Conservation (phyloP, 2,113 vertebrate genomes). For the Anarhynchus alexandrinus region DNA sequence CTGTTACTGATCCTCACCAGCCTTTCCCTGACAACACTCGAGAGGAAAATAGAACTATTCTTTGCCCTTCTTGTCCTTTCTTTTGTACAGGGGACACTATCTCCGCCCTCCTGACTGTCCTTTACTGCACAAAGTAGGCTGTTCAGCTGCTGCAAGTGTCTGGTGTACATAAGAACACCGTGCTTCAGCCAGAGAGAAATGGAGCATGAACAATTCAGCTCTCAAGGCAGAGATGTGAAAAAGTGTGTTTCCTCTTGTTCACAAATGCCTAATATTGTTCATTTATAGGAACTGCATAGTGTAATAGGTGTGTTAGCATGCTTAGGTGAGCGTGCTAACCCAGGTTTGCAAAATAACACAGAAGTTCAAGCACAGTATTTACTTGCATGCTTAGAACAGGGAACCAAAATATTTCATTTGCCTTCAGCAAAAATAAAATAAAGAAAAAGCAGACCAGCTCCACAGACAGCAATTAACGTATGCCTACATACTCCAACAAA, state of each 20-base stretch:
- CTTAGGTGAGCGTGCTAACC: background rate
- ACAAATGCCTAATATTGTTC: background rate
- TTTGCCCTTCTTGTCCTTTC: background rate
- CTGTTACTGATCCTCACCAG: background rate
- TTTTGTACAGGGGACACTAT: background rate
- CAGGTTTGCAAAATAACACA: background rate
- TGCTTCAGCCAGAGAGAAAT: background rate
- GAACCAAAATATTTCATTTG: background rate
- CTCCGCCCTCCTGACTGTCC: background rate
- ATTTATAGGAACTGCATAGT: background rate
- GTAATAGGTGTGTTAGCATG: background rate
- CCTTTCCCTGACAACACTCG: background rate
- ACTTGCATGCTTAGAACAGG: background rate
- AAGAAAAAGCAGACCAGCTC: background rate
- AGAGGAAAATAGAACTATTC: background rate
- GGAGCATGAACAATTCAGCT: background rate
- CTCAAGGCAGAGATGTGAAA: background rate
- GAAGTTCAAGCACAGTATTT: background rate
- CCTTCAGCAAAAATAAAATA: background rate
- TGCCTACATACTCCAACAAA: background rate
- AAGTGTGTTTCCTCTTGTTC: background rate
- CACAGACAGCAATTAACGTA: background rate
- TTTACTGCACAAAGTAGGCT: background rate
- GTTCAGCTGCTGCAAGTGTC: background rate
- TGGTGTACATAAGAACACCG: background rate